Percentiles rank a stretch among this genome's conserved stretches.
Conservation (phyloP, 2,888 invertebrate genomes). For the Fragum sueziense region DNA sequence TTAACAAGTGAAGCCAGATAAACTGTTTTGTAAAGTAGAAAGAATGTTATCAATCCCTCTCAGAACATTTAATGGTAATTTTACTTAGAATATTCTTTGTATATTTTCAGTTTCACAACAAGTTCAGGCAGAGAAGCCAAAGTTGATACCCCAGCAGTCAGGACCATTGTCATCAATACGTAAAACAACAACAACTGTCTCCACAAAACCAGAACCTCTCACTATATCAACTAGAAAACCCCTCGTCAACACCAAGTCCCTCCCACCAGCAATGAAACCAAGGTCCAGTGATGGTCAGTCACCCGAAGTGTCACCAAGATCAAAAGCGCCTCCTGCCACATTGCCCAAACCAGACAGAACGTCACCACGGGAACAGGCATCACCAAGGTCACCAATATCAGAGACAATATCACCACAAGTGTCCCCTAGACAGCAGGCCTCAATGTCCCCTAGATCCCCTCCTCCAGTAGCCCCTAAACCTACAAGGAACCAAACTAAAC, state of each 20-base stretch:
- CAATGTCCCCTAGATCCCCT: conserved; percentile 35
- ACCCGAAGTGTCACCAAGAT: conserved; percentile 28
- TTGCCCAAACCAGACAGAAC: background rate
- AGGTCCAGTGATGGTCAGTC: conserved; percentile 18
- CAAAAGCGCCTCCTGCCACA: background rate
- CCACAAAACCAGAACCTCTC: conserved; percentile 38
- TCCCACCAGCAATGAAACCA: background rate
- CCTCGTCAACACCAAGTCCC: background rate
- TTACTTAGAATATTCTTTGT: background rate
- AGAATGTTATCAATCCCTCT: no score
- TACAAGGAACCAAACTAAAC: background rate
- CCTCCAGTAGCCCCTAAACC: conserved; percentile 70
- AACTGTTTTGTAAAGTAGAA: no score
- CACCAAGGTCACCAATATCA: background rate
- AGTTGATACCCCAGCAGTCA: conserved; percentile 42
- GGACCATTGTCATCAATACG: conserved; percentile 31
- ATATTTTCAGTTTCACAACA: conserved; percentile 15
- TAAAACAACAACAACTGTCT: conserved; percentile 24
- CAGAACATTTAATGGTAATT: background rate
- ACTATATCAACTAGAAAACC: conserved; percentile 31
- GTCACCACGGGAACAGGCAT: background rate
- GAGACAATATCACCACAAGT: background rate
- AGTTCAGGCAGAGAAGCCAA: conserved; percentile 26
- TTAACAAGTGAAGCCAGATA: no score
- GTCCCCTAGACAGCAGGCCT: conserved; percentile 1